phyloP scores from a whole-genome alignment of 2,888 invertebrate genomes.

The Euplexia lucipara region DNA sequence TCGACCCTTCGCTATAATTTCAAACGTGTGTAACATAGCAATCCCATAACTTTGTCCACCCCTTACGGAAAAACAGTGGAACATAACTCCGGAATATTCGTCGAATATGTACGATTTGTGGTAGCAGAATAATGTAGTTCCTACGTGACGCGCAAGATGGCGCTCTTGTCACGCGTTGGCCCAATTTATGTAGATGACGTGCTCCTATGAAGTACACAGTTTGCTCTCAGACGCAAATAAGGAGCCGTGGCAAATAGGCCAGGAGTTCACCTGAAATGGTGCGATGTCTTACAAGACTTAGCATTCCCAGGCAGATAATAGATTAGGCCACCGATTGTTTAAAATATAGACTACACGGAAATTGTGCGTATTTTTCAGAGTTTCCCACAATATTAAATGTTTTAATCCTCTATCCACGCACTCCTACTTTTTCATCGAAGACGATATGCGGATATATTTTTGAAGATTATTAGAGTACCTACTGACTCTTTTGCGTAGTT shows the following conservation, averaged over 20 bases:
- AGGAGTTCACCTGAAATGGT: conserved; percentile 9
- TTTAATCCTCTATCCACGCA: background rate
- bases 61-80: conserved; percentile 48
- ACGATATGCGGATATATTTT: background rate
- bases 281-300: conserved; percentile 1
- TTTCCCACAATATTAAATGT: no score
- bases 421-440: background rate
- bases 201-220: conserved; percentile 59
- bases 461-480: no score
- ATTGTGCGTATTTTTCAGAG: background rate
- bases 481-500: no score
- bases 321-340: background rate
- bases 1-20: conserved; percentile 20
- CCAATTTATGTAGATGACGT: conserved; percentile 76
- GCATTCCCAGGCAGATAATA: background rate
- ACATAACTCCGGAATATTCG: conserved; percentile 50
- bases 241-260: conserved; percentile 25
- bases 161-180: conserved; percentile 59
- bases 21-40: conserved; percentile 33
- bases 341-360: background rate
- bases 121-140: conserved; percentile 62
- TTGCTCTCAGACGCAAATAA: conserved; percentile 47
- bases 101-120: conserved; percentile 64
- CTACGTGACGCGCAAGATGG: conserved; percentile 62
- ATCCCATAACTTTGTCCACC: conserved; percentile 41